These are phyloP conservation scores for Brachionus plicatilis DNA, from an alignment of 1,140 invertebrate species.

Conservation along the genomic window DNA sequence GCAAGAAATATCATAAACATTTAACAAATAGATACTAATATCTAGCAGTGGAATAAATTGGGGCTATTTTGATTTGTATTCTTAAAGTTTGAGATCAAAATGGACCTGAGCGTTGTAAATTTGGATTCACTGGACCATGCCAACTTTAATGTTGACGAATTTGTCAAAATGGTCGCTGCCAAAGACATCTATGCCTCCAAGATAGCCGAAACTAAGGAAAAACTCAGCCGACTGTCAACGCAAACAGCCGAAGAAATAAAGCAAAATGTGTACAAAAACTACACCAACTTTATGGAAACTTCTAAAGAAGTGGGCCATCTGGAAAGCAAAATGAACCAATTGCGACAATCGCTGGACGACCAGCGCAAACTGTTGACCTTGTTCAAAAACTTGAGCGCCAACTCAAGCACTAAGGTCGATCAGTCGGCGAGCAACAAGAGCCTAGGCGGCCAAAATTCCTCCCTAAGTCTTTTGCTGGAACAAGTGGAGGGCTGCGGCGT, in stretches of 20 bases:
- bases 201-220: conserved; percentile 26
- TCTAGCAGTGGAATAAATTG: background rate
- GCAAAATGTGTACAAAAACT: conserved; percentile 38
- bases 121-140: conserved; percentile 1
- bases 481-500: conserved; percentile 36
- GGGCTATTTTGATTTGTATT: background rate
- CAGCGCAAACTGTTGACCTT: conserved; percentile 29
- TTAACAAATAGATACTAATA: background rate
- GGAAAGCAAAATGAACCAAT: conserved; percentile 36
- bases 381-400: conserved; percentile 20
- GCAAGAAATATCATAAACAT: background rate
- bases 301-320: conserved; percentile 36
- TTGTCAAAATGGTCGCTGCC: background rate
- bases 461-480: background rate
- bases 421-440: background rate
- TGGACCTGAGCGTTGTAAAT: background rate
- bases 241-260: conserved; percentile 39
- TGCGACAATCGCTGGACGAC: conserved; percentile 23
- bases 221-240: background rate
- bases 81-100: background rate
- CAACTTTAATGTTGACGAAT: conserved; percentile 27
- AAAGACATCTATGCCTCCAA: background rate
- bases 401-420: background rate
- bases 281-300: conserved; percentile 36
- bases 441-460: background rate